Evolutionary conservation across 2,888 invertebrate genomes (phyloP).

Genomic region (Alloscopus bannaensis): DNA sequence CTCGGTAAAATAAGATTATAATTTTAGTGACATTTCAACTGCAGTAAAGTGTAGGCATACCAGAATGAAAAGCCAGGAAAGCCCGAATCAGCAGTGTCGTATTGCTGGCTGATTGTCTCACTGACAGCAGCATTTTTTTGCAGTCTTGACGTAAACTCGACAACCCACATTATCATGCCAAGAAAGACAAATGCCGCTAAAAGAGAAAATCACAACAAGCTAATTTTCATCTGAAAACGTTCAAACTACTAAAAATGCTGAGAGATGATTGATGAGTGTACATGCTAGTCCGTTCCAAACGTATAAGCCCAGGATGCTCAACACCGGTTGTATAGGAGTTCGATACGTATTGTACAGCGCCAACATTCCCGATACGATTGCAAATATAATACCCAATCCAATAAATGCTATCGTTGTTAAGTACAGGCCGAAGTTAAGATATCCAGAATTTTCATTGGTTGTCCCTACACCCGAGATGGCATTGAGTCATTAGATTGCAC

Average conservation of each 20-base stretch:
- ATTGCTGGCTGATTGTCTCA: slow-evolving; percentile 47
- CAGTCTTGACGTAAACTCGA: slow-evolving; percentile 54
- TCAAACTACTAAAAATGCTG: background rate
- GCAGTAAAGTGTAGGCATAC: slow-evolving; percentile 40
- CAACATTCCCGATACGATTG: slow-evolving; percentile 45
- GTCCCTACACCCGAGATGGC: too few species aligned
- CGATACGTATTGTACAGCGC: slow-evolving; percentile 69
- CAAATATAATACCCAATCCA: slow-evolving; percentile 57
- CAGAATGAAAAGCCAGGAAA: slow-evolving; percentile 67
- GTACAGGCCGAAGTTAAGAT: slow-evolving; percentile 67
- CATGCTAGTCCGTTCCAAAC: slow-evolving; percentile 71
- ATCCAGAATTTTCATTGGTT: too few species aligned
- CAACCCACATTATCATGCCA: slow-evolving; percentile 64
- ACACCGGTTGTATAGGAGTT: slow-evolving; percentile 67
- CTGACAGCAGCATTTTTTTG: slow-evolving; percentile 65
- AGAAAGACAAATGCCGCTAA: slow-evolving; percentile 50
- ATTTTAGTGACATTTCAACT: too few species aligned
- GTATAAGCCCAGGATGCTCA: slow-evolving; percentile 68
- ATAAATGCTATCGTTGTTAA: slow-evolving; percentile 60
- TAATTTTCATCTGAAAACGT: background rate
- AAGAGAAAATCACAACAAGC: slow-evolving; percentile 9
- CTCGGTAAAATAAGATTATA: too few species aligned
- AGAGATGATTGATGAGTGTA: slow-evolving; percentile 9
- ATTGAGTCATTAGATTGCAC: too few species aligned
- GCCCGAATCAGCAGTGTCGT: slow-evolving; percentile 25